phyloP scores from a whole-genome alignment of 2,888 invertebrate genomes.

The Drosophila putrida region DNA sequence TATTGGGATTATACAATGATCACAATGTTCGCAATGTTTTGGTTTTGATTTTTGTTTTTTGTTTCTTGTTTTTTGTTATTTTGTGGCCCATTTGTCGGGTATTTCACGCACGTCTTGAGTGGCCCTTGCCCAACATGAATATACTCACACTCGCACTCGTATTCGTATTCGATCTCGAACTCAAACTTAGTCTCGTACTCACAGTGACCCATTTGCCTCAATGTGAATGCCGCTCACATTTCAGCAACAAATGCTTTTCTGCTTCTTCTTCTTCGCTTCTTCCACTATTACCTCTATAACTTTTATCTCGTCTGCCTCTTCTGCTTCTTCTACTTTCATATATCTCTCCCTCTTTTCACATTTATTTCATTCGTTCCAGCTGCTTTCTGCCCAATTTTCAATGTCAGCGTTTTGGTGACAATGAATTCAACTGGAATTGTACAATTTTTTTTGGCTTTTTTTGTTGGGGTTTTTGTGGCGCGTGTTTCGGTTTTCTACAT shows the following conservation, averaged over 20 bases:
- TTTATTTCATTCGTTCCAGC: slow-evolving; percentile 29
- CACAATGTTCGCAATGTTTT: slow-evolving; percentile 31
- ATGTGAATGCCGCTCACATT: slow-evolving; percentile 70
- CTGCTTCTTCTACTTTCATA: slow-evolving; percentile 1
- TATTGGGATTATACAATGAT: slow-evolving; percentile 52
- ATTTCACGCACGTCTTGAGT: slow-evolving; percentile 65
- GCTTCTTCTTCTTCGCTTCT: slow-evolving; percentile 15
- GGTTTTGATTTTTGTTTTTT: slow-evolving; percentile 32
- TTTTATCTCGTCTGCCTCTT: not conserved
- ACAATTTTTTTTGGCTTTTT: slow-evolving; percentile 26
- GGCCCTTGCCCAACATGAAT: slow-evolving; percentile 72
- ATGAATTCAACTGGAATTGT: slow-evolving; percentile 62
- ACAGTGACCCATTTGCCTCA: slow-evolving; percentile 73
- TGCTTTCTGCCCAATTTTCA: slow-evolving; percentile 60
- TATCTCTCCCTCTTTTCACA: not conserved
- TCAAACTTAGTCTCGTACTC: slow-evolving; percentile 1
- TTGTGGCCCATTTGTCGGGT: slow-evolving; percentile 35
- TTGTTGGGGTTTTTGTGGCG: slow-evolving; percentile 30
- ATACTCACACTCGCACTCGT: not conserved
- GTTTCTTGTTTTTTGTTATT: slow-evolving; percentile 35
- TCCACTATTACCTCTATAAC: slow-evolving; percentile 5
- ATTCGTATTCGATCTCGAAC: not conserved
- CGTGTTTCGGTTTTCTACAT: slow-evolving; percentile 57
- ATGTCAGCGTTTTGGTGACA: slow-evolving; percentile 71
- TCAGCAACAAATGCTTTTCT: slow-evolving; percentile 41